Base-by-base conservation (phyloP, 2,113 vertebrate species). In the Chaetodon trifascialis region DNA sequence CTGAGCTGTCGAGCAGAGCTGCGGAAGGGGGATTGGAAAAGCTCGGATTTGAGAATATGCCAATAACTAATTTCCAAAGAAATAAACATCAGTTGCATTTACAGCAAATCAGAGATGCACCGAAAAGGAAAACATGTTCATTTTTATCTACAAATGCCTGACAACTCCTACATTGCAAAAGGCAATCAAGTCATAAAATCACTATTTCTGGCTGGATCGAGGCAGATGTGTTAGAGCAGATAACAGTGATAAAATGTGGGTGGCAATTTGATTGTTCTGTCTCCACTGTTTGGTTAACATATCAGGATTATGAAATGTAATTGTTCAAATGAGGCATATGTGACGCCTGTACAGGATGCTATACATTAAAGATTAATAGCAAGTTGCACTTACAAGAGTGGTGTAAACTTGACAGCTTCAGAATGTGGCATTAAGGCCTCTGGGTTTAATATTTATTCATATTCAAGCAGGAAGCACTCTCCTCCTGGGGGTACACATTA, bases 1-100 rank as follows among this genome's bases (percentile, higher is more conserved):
- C 80, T 79, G 85, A 82, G 89, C 83, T 86, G 87, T 73, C 77
- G 62, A 89, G 86, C 68, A 36, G 77, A 77, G 88, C 87, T 65
- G 91, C 19, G 63, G 84, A 86, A 59, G 75, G 75, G 77, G 89
- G 86, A 84, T 83, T 86, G 89, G 76, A 85, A 88, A 83, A 84
- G 79, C 85, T 87, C 2, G 54, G 85, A 91, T 88, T 91, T 92
- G 87, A 88, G 82, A 88, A 92, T 89, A 80, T 90, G 87, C 89
- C 89, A 91, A 89, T 89, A 89, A 87, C 82, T 91, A 67, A 73
- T 89, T 88, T 87, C 65, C 49, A 88, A 88, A 89, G 84, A 89
- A 91, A 93, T 83, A 86, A 87, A 88, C 86, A 93, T 89, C 84
- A 84, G 67, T 76, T 85, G 77, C 84, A 76, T 86, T 93, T 89